Percentiles rank a stretch among this genome's conserved stretches.
phyloP scores from a whole-genome alignment of 2,888 invertebrate genomes.

The Dasypolia templi region DNA sequence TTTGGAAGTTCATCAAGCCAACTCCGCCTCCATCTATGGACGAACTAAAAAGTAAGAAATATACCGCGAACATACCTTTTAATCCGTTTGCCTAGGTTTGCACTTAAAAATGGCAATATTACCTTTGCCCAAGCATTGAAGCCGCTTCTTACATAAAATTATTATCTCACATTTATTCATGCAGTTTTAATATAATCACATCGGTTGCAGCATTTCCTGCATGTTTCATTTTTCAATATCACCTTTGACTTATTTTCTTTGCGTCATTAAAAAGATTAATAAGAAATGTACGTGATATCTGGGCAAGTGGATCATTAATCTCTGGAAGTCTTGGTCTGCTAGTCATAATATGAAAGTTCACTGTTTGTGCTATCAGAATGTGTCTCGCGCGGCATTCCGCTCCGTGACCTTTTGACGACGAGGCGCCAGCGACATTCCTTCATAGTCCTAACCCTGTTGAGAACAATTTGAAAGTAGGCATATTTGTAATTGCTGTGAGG shows the following conservation, averaged over 20 bases:
- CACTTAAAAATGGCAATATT: background rate
- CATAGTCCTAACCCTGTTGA: slow-evolving; percentile 54
- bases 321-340: slow-evolving; percentile 25
- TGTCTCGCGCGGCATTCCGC: slow-evolving; percentile 67
- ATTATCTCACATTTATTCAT: background rate
- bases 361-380: slow-evolving; percentile 69
- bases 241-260: background rate
- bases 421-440: slow-evolving; percentile 64
- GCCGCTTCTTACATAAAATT: background rate
- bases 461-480: slow-evolving; percentile 16
- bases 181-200: too few species aligned
- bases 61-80: background rate
- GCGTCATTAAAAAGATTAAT: background rate
- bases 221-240: background rate
- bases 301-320: background rate
- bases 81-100: background rate
- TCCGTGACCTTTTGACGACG: slow-evolving; percentile 71
- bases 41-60: background rate
- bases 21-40: background rate
- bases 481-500: background rate
- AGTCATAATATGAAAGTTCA: slow-evolving; percentile 66
- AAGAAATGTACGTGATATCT: background rate
- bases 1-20: background rate
- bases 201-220: background rate
- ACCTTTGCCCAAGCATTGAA: background rate